Conservation (phyloP, 2,797 vertebrate species). For the Diplodus puntazzo region DNA sequence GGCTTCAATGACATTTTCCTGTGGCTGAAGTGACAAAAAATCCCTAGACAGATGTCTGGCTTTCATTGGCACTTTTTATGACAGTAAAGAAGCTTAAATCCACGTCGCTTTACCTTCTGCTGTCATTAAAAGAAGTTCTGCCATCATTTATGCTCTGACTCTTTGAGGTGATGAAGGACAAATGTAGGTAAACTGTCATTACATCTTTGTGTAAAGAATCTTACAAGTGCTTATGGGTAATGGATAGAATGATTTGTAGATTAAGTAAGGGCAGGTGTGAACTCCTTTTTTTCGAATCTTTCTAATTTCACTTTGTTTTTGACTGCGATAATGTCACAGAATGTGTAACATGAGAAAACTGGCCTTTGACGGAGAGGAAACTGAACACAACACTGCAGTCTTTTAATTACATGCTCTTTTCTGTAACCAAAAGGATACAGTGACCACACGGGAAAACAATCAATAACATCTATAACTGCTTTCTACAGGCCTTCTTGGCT, state of each 20-base stretch:
- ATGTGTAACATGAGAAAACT: background rate
- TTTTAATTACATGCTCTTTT: slow-evolving; percentile 38
- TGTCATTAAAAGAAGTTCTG: slow-evolving; percentile 53
- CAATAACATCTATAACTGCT: slow-evolving; percentile 37
- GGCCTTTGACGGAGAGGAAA: background rate
- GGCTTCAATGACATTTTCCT: slow-evolving; percentile 71
- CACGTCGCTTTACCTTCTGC: slow-evolving; percentile 45
- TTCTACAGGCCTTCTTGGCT: slow-evolving; percentile 4
- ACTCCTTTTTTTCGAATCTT: background rate
- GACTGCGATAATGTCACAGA: background rate
- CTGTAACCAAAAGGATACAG: slow-evolving; percentile 29
- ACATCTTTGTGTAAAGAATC: no score
- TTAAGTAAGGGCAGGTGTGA: background rate
- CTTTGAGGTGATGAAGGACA: slow-evolving; percentile 42
- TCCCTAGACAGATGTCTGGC: slow-evolving; percentile 54
- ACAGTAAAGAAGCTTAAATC: slow-evolving; percentile 63
- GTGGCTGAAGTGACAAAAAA: slow-evolving; percentile 68
- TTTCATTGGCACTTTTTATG: slow-evolving; percentile 47
- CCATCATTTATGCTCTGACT: slow-evolving; percentile 4
- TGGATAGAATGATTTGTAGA: background rate
- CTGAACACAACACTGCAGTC: slow-evolving; percentile 2
- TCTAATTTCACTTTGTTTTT: background rate
- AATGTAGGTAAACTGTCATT: no score
- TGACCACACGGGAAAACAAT: slow-evolving; percentile 40
- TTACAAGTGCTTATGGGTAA: background rate